Evolutionary conservation across 2,113 vertebrate genomes (phyloP).

Genomic region (Laterallus jamaicensis): DNA sequence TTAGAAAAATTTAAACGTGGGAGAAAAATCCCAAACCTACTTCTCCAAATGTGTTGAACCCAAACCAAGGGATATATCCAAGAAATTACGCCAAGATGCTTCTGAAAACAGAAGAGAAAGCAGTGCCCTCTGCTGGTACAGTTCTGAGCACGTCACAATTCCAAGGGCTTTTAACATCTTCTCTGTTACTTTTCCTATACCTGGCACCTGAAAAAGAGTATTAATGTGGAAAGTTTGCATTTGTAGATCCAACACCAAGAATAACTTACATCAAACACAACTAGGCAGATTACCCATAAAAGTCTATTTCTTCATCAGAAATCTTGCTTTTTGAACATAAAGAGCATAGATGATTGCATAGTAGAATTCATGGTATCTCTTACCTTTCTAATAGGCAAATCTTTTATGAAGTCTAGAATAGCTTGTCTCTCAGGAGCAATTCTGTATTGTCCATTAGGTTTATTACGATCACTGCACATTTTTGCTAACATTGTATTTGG

Average conservation of each 20-base stretch:
- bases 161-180: conserved; percentile 92
- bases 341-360: neutral
- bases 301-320: neutral
- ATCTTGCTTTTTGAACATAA: neutral
- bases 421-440: conserved; percentile 80
- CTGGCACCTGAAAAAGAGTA: conserved; percentile 82
- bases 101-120: conserved; percentile 93
- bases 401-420: conserved; percentile 89
- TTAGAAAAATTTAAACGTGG: neutral
- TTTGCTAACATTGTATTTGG: conserved; percentile 96
- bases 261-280: neutral
- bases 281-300: neutral
- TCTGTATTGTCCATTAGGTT: conserved; percentile 93
- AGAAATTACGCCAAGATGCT: conserved; percentile 87
- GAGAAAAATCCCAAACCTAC: conserved; percentile 59
- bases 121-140: conserved; percentile 89
- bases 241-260: neutral
- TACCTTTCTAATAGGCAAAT: conserved; percentile 95
- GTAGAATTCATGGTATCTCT: neutral
- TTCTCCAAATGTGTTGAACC: conserved; percentile 87
- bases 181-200: conserved; percentile 97
- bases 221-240: neutral
- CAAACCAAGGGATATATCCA: conserved; percentile 89
- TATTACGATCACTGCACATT: conserved; percentile 96
- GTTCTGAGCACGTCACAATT: conserved; percentile 87